Evolutionary conservation across 1,140 invertebrate genomes (phyloP).

Genomic region (Drosophila tropicalis): DNA sequence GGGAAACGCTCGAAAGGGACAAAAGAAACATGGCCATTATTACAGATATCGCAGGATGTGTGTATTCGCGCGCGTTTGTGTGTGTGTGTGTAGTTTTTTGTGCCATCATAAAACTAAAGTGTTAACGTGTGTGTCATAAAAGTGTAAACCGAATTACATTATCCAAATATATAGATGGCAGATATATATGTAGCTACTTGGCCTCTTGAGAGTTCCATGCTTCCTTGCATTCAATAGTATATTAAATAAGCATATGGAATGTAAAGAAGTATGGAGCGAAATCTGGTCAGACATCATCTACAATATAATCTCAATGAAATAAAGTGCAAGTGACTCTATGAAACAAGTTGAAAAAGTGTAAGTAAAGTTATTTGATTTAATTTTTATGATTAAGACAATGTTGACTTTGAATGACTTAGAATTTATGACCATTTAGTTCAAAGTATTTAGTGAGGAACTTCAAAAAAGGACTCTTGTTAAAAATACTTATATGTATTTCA

Average conservation of each 20-base stretch:
- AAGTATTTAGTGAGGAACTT: too few species aligned
- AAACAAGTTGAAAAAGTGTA: neutral
- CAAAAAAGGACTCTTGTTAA: too few species aligned
- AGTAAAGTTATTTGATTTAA: neutral
- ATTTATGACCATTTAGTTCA: too few species aligned
- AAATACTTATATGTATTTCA: too few species aligned
- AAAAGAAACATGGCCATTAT: slow-evolving; percentile 15
- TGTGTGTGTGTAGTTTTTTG: neutral
- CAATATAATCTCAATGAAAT: neutral
- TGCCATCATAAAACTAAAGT: slow-evolving; percentile 32
- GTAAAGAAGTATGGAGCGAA: slow-evolving; percentile 83
- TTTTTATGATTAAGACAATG: too few species aligned
- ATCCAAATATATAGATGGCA: neutral
- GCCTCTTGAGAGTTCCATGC: slow-evolving; percentile 83
- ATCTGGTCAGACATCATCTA: slow-evolving; percentile 67
- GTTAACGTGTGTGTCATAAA: slow-evolving; percentile 24
- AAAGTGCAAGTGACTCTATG: neutral
- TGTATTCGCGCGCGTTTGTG: neutral
- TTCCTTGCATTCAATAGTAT: slow-evolving; percentile 84
- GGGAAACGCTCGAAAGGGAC: slow-evolving; percentile 5
- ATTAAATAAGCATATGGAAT: slow-evolving; percentile 82
- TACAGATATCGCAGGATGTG: neutral
- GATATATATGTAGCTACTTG: slow-evolving; percentile 16
- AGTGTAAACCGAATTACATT: slow-evolving; percentile 40
- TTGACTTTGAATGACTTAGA: too few species aligned